Conservation (phyloP, 1,140 invertebrate genomes). For the Drosophila pruinosa region DNA sequence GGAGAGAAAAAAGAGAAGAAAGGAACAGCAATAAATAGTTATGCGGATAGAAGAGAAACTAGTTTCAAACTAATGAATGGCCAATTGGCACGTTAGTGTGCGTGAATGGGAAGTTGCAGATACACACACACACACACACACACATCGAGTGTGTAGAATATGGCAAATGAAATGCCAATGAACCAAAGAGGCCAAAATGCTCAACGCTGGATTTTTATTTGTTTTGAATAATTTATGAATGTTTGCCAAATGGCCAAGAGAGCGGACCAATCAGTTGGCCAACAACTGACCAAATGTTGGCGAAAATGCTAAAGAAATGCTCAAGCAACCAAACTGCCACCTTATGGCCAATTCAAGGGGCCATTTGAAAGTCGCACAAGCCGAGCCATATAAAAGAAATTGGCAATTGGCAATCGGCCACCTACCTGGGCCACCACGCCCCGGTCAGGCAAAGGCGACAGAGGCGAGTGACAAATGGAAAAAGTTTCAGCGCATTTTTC, state of each 20-base stretch:
- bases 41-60: slow-evolving; percentile 59
- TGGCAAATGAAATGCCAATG: slow-evolving; percentile 75
- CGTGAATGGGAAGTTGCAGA: slow-evolving; percentile 73
- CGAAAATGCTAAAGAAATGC: slow-evolving; percentile 14
- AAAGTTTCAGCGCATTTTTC: slow-evolving; percentile 45
- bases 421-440: no score
- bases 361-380: slow-evolving; percentile 39
- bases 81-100: slow-evolving; percentile 39
- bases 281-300: neutral
- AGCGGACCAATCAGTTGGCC: slow-evolving; percentile 19
- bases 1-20: slow-evolving; percentile 22
- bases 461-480: slow-evolving; percentile 56
- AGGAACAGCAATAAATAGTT: slow-evolving; percentile 18
- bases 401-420: neutral
- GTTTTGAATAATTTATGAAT: slow-evolving; percentile 77
- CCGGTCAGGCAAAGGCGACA: neutral
- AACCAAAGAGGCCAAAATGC: slow-evolving; percentile 73
- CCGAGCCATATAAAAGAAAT: neutral
- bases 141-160: slow-evolving; percentile 27
- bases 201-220: slow-evolving; percentile 46
- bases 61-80: slow-evolving; percentile 75
- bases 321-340: no score
- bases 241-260: slow-evolving; percentile 55
- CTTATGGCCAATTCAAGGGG: slow-evolving; percentile 31
- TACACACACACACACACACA: slow-evolving; percentile 25